Evolutionary conservation across 2,113 vertebrate genomes (phyloP).

Genomic region (Calyptommatus sinebrachiatus): DNA sequence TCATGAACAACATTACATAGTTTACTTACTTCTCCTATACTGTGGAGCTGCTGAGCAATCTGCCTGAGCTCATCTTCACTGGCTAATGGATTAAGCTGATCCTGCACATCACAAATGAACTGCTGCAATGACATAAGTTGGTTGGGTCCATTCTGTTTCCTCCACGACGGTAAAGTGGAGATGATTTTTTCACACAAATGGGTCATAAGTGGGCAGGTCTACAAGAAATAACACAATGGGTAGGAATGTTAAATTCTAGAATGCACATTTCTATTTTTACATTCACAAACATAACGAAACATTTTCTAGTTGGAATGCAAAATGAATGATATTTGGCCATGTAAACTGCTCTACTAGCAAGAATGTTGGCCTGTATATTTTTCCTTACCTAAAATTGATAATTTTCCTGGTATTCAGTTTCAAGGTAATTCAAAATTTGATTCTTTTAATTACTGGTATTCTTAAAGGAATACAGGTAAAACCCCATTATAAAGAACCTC

Average conservation of each 20-base stretch:
- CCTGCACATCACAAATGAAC: conserved; percentile 91
- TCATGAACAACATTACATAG: background rate
- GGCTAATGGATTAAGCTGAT: conserved; percentile 93
- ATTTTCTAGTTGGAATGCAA: background rate
- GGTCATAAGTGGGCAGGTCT: conserved; percentile 88
- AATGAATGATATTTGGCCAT: background rate
- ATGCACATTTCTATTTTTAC: background rate
- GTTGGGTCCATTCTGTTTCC: conserved; percentile 91
- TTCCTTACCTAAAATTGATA: background rate
- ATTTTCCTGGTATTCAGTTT: background rate
- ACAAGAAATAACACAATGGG: conserved; percentile 43
- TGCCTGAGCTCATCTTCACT: conserved; percentile 87
- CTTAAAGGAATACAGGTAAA: background rate
- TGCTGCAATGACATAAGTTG: conserved; percentile 95
- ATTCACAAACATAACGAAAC: background rate
- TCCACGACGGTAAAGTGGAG: conserved; percentile 86
- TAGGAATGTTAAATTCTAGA: conserved; percentile 11
- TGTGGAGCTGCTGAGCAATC: conserved; percentile 89
- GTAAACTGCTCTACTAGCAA: background rate
- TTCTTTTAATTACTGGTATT: background rate
- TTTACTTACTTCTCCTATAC: conserved; percentile 86
- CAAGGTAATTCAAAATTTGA: background rate
- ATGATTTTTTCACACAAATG: conserved; percentile 89
- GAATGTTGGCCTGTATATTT: background rate
- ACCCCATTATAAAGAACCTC: no score